These are phyloP conservation scores for Volucella bombylans DNA, from an alignment of 2,888 invertebrate genomes.

Conservation along the genomic window DNA sequence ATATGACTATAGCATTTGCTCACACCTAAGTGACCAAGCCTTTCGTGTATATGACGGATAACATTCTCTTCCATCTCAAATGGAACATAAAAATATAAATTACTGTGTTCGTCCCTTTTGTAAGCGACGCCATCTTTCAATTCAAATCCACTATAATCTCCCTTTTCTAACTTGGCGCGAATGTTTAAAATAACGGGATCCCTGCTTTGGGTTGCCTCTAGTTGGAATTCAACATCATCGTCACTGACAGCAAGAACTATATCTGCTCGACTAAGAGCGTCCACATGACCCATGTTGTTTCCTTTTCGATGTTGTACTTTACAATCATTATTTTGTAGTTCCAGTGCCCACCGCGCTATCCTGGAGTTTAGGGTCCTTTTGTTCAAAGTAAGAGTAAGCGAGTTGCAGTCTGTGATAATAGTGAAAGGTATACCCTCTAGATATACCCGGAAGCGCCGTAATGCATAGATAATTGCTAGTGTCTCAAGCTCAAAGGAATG, in stretches of 20 bases:
- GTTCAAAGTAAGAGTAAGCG: conserved; percentile 63
- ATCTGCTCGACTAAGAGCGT: conserved; percentile 75
- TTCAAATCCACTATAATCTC: background rate
- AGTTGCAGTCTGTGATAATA: conserved; percentile 75
- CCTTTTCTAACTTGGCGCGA: conserved; percentile 26
- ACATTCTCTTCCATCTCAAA: background rate
- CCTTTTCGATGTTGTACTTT: conserved; percentile 48
- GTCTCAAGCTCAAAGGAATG: conserved; percentile 70
- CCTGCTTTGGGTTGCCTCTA: background rate
- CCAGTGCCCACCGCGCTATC: conserved; percentile 76
- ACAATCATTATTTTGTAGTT: conserved; percentile 70
- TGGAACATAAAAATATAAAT: background rate
- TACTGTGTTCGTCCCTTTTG: background rate
- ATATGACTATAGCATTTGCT: background rate
- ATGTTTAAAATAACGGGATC: conserved; percentile 26
- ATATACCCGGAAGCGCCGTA: conserved; percentile 76
- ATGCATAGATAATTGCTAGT: conserved; percentile 75
- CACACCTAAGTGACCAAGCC: background rate
- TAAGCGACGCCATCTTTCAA: background rate
- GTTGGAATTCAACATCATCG: background rate
- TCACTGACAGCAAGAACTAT: background rate
- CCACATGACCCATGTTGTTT: conserved; percentile 76
- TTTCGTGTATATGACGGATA: background rate
- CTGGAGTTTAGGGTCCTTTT: conserved; percentile 72
- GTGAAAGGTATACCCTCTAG: conserved; percentile 71